phyloP scores from a whole-genome alignment of 2,888 invertebrate species.

The Alloplasta piceator region DNA sequence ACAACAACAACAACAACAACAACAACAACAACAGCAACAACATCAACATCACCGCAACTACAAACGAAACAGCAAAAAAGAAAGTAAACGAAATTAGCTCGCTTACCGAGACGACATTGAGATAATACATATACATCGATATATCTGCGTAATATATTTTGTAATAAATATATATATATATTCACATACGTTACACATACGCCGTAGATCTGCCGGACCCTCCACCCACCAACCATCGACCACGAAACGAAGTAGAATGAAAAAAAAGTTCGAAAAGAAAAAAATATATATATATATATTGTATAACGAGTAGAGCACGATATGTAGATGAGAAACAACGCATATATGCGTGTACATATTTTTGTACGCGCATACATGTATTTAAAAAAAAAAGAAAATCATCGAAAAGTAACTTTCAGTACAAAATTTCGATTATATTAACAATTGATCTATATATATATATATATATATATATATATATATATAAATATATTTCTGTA shows the following conservation, averaged over 20 bases:
- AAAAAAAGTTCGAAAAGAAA: slow-evolving; percentile 45
- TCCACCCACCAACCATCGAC: slow-evolving; percentile 78
- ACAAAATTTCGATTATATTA: slow-evolving; percentile 18
- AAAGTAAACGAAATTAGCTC: slow-evolving; percentile 33
- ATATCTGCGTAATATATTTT: slow-evolving; percentile 53
- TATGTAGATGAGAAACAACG: slow-evolving; percentile 59
- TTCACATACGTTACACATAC: slow-evolving; percentile 78
- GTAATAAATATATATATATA: slow-evolving; percentile 62
- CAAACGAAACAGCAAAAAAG: slow-evolving; percentile 47
- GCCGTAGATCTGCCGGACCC: slow-evolving; percentile 81
- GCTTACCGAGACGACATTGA: slow-evolving; percentile 50
- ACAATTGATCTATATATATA: slow-evolving; percentile 46
- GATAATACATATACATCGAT: slow-evolving; percentile 31
- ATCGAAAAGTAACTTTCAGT: slow-evolving; percentile 6
- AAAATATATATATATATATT: slow-evolving; percentile 49
- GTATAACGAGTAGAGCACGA: slow-evolving; percentile 63
- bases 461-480: slow-evolving; percentile 47
- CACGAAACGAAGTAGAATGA: slow-evolving; percentile 66
- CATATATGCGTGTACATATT: slow-evolving; percentile 32
- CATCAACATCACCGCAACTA: slow-evolving; percentile 65
- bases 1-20: slow-evolving; percentile 57
- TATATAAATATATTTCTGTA: slow-evolving; percentile 51
- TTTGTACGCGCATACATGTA: slow-evolving; percentile 26
- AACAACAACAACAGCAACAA: slow-evolving; percentile 63
- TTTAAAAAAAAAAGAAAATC: slow-evolving; percentile 4